Evolutionary conservation across 2,888 invertebrate genomes (phyloP), one percentile per base, ranked within the genome.

Genomic region (Bibio marci): DNA sequence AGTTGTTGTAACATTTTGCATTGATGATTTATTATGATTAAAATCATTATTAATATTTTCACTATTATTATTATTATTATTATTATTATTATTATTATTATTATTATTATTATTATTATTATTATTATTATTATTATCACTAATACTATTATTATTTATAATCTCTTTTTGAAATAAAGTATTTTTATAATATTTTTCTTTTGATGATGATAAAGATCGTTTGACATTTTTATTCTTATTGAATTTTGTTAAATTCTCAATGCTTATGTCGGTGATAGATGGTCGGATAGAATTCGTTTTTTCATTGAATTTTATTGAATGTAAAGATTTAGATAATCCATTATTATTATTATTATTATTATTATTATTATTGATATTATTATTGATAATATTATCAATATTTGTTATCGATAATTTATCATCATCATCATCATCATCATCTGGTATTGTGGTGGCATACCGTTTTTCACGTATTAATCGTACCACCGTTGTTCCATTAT

Each of bases 41-140:
- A n/a, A n/a, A n/a, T n/a, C n/a, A n/a, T n/a, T n/a, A n/a, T n/a
- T n/a, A n/a, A n/a, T n/a, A n/a, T n/a, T n/a, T n/a, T n/a, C n/a
- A n/a, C n/a, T n/a, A n/a, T n/a, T n/a, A n/a, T n/a, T n/a, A n/a
- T 22, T 22, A 6, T 15, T 14, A 12, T 12, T 26, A 13, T 31
- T 17, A 4, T 37, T 25, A 30, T 25, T 32, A 22, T 37, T 37
- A 27, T 36, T 14, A 37, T 35, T 41, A 3, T 17, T 11, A 15
- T 37, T 37, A 14, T 33, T 41, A 14, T 13, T 37, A 4, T 30
- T 30, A 40, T 40, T 40, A 25, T 31, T 40, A 10, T 22, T 22
- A 11, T 25, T 11, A 37, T 18, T 17, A 19, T 37, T 34, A 27
- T 30, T 32, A 27, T 33, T 36, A 22, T 19, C 19, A 28, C 14